Evolutionary conservation across 2,113 vertebrate species (phyloP).

Genomic region (Cyprichromis sp.): DNA sequence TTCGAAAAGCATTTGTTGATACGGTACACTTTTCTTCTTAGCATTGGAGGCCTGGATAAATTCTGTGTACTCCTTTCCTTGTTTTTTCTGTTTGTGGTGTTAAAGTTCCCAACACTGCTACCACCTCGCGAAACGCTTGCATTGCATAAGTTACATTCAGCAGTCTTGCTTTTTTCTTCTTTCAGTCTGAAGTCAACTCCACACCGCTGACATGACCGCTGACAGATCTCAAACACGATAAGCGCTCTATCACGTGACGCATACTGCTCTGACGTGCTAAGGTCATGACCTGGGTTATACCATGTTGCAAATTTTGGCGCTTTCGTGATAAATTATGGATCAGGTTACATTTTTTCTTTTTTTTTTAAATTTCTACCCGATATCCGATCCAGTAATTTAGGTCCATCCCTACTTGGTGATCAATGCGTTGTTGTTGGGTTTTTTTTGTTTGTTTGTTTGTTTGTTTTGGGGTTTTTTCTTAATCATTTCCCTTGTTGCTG

Average conservation of each 20-base stretch:
- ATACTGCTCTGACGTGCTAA: not conserved
- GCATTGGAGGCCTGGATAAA: not conserved
- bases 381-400: not conserved
- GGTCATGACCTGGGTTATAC: not conserved
- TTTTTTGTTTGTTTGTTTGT: not conserved
- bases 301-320: not conserved
- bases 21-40: not conserved
- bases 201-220: not conserved
- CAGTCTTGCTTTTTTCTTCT: not conserved
- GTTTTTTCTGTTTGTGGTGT: not conserved
- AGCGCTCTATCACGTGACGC: rapidly evolving
- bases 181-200: not conserved
- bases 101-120: not conserved
- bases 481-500: not conserved
- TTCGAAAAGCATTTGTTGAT: not conserved
- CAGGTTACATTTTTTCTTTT: rapidly evolving
- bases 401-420: not conserved
- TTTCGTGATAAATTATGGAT: not conserved
- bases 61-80: not conserved
- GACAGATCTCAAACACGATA: not conserved
- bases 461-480: not conserved
- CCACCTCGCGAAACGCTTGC: not conserved
- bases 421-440: not conserved
- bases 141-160: not conserved
- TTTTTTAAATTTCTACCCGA: rapidly evolving